Conservation (phyloP, 2,888 invertebrate species). For the Gryllus longicercus region DNA sequence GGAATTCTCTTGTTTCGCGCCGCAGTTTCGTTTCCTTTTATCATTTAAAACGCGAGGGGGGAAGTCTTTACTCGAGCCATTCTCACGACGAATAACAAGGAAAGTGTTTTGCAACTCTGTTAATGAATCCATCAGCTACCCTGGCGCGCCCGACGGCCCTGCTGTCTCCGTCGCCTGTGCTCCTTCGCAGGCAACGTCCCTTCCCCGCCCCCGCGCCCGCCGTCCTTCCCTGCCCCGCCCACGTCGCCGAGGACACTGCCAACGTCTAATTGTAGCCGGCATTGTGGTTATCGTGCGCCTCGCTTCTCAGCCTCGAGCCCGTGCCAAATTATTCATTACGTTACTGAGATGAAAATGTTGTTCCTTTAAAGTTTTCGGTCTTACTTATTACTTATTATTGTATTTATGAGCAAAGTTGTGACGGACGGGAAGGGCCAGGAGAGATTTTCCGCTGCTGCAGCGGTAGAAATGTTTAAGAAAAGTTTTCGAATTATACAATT, state of each 20-base stretch:
- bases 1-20: too few species aligned
- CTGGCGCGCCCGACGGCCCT: not conserved
- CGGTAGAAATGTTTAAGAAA: slow-evolving; percentile 11
- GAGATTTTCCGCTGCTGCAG: not conserved
- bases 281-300: not conserved
- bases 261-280: slow-evolving; percentile 1
- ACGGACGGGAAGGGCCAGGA: slow-evolving; percentile 19
- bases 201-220: not conserved
- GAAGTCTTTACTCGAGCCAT: not conserved
- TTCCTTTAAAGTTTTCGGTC: slow-evolving; percentile 28
- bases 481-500: slow-evolving; percentile 32
- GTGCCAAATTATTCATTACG: slow-evolving; percentile 31
- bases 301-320: slow-evolving; percentile 1
- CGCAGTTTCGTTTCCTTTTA: not conserved
- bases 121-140: not conserved
- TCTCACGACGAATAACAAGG: slow-evolving; percentile 2
- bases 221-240: not conserved
- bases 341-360: slow-evolving; percentile 26
- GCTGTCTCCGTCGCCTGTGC: not conserved
- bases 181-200: not conserved
- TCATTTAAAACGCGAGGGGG: not conserved
- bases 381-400: slow-evolving; percentile 31
- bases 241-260: not conserved
- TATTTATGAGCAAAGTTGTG: slow-evolving; percentile 29
- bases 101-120: slow-evolving; percentile 10